Evolutionary conservation across 2,888 invertebrate genomes (phyloP).

Genomic region (Lochmaea crataegi): DNA sequence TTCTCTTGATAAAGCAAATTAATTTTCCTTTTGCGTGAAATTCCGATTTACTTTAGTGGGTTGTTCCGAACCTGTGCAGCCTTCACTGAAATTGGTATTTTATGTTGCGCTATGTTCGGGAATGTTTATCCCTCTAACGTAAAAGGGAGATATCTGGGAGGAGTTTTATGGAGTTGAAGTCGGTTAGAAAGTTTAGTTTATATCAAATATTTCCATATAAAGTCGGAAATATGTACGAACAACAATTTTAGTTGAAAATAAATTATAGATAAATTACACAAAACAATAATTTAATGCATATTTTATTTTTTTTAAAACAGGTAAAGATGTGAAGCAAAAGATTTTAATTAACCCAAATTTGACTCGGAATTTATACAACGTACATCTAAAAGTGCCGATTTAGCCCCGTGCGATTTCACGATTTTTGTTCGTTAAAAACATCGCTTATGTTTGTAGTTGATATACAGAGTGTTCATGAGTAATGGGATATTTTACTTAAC

Average conservation of each 20-base stretch:
- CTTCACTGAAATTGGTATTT: conserved; percentile 27
- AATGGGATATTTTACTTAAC: too few species aligned
- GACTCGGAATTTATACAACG: too few species aligned
- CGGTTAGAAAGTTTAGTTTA: conserved; percentile 24
- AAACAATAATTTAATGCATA: too few species aligned
- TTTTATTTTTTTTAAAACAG: too few species aligned
- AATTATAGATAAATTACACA: not conserved
- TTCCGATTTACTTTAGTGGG: not conserved
- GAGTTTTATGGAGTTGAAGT: conserved; percentile 23
- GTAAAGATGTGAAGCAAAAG: too few species aligned
- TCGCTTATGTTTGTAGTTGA: too few species aligned
- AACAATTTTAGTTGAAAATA: conserved; percentile 13
- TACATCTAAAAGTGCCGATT: too few species aligned
- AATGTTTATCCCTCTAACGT: conserved; percentile 26
- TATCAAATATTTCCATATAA: conserved; percentile 17
- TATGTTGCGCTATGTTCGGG: conserved; percentile 26
- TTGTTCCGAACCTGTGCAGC: not conserved
- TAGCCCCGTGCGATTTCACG: too few species aligned
- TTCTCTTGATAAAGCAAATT: too few species aligned
- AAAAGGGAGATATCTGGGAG: conserved; percentile 28
- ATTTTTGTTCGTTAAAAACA: too few species aligned
- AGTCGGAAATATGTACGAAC: conserved; percentile 4
- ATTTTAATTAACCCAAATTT: too few species aligned
- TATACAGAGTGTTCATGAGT: too few species aligned
- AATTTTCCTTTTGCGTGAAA: not conserved